Conservation (phyloP, 2,797 vertebrate genomes). For the Lepilemur ruficaudatus region DNA sequence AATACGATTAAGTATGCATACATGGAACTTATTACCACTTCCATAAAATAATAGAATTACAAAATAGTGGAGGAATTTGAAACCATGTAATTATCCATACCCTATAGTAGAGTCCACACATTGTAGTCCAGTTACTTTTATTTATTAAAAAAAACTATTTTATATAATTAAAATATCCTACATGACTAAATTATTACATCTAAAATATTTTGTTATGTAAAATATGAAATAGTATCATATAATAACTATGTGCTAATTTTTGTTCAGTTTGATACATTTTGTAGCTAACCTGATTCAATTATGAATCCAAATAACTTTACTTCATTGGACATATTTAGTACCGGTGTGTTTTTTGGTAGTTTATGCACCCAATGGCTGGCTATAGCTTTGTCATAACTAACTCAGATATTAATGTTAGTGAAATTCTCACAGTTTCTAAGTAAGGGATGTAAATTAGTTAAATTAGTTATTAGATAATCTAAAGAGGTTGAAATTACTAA, state of each 20-base stretch:
- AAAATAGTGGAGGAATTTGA: neutral
- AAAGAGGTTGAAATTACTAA: neutral
- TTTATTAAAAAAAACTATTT: constrained; percentile 8
- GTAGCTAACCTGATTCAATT: neutral
- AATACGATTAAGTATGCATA: neutral
- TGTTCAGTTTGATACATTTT: neutral
- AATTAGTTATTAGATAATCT: neutral
- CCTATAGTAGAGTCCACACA: neutral
- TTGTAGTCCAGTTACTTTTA: neutral
- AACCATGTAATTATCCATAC: neutral
- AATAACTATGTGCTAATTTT: neutral
- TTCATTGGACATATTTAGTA: neutral
- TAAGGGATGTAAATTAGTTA: neutral
- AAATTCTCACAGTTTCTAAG: neutral
- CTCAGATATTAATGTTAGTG: neutral
- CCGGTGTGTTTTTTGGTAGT: neutral
- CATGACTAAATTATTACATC: neutral
- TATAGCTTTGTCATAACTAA: neutral
- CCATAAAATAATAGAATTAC: neutral
- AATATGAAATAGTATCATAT: neutral
- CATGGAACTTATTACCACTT: neutral
- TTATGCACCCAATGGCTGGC: neutral
- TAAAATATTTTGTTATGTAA: neutral
- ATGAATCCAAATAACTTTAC: neutral
- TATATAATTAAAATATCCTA: neutral